Conservation (phyloP, 2,797 vertebrate species). For the Leptodactylus fallax region DNA sequence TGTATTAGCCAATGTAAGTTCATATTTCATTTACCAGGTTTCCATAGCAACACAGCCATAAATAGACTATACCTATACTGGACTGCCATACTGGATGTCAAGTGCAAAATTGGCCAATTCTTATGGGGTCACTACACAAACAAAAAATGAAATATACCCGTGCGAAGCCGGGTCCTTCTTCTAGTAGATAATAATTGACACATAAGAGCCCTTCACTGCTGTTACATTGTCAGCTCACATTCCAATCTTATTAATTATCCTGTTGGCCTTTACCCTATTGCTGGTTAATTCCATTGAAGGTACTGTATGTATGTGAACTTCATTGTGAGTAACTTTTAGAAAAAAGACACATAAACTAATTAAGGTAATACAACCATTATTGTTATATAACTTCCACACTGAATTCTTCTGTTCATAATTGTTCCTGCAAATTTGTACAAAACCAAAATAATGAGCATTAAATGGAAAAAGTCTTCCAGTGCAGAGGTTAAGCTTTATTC, state of each 20-base stretch:
- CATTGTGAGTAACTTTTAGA: neutral
- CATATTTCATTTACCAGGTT: too few relatives aligned
- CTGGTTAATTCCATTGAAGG: neutral
- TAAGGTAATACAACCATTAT: neutral
- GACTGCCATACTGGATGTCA: too few relatives aligned
- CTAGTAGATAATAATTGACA: neutral
- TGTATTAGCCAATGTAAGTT: too few relatives aligned
- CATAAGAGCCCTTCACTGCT: neutral
- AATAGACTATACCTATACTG: too few relatives aligned
- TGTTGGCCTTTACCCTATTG: neutral
- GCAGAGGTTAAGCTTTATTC: slow-evolving; percentile 9
- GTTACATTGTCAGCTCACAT: neutral
- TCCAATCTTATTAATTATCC: neutral
- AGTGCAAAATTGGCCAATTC: too few relatives aligned
- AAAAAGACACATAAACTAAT: slow-evolving; percentile 9
- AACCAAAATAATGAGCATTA: neutral
- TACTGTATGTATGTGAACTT: neutral
- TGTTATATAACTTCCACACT: neutral
- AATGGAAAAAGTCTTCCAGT: neutral
- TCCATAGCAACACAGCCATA: too few relatives aligned
- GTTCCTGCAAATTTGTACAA: neutral
- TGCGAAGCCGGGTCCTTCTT: too few relatives aligned
- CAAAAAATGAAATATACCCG: too few relatives aligned
- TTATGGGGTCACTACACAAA: too few relatives aligned
- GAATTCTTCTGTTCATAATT: neutral